Evolutionary conservation across 2,113 vertebrate genomes (phyloP).

Genomic region (Cisticola juncidis): DNA sequence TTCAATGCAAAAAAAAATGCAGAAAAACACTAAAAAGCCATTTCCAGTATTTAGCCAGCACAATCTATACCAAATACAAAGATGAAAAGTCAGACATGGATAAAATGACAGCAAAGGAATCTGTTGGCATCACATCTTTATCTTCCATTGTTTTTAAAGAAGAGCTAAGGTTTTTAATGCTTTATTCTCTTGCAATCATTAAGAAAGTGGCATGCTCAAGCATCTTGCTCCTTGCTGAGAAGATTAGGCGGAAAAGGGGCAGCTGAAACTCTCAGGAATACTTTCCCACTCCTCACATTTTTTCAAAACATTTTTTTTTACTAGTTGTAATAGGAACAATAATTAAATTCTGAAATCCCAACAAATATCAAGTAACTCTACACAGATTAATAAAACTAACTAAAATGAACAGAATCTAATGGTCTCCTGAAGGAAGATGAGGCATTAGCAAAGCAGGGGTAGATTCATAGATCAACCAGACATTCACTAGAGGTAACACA

Average conservation of each 20-base stretch:
- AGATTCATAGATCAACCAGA: background rate
- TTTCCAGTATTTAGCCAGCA: background rate
- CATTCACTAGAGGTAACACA: background rate
- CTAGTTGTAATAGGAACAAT: background rate
- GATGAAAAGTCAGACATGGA: background rate
- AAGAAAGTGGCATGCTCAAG: background rate
- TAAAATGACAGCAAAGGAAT: background rate
- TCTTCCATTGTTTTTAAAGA: background rate
- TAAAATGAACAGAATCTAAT: background rate
- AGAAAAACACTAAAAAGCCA: background rate
- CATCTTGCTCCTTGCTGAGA: background rate
- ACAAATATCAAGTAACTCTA: background rate
- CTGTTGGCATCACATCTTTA: background rate
- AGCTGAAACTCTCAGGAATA: background rate
- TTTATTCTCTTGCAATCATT: background rate
- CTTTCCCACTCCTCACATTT: background rate
- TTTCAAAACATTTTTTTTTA: background rate
- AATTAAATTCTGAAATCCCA: background rate
- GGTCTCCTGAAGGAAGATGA: background rate
- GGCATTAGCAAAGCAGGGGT: background rate
- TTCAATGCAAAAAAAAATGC: background rate
- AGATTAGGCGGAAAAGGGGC: background rate
- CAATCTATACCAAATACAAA: background rate
- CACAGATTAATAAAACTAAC: background rate
- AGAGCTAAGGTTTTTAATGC: background rate